phyloP scores from a whole-genome alignment of 2,113 vertebrate species.

The Sebastes schlegelii region DNA sequence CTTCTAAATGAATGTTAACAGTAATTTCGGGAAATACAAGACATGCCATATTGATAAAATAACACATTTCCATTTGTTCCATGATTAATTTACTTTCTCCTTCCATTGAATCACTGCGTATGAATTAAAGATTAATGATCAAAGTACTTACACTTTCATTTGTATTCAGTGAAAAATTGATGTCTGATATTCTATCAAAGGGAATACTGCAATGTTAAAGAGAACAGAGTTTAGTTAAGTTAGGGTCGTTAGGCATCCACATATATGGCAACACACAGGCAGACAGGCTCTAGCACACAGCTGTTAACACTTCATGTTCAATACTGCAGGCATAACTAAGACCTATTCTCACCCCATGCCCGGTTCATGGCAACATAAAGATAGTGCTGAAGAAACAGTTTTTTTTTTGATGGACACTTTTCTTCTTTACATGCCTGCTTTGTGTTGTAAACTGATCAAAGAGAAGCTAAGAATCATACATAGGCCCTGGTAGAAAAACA shows the following conservation, averaged over 20 bases:
- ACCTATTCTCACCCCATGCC: not conserved
- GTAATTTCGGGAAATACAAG: conserved; percentile 2
- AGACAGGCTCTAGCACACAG: conserved; percentile 18
- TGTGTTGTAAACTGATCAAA: not conserved
- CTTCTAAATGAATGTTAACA: not conserved
- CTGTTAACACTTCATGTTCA: not conserved
- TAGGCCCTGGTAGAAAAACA: not conserved
- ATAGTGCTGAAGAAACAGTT: not conserved
- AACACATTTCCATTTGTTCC: conserved; percentile 4
- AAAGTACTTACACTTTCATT: conserved; percentile 97
- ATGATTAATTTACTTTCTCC: not conserved
- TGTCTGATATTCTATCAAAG: conserved; percentile 99
- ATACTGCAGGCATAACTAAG: not conserved
- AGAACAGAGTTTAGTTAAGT: conserved; percentile 79
- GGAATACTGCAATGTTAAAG: conserved; percentile 92
- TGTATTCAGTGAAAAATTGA: conserved; percentile 99
- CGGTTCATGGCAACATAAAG: not conserved
- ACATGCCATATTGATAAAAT: not conserved
- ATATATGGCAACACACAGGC: conserved; percentile 36
- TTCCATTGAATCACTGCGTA: not conserved
- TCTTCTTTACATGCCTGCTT: not conserved
- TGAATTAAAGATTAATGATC: conserved; percentile 54
- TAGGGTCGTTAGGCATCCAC: conserved; percentile 60
- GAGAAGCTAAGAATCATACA: not conserved
- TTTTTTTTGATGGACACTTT: not conserved